phyloP scores from a whole-genome alignment of 2,113 vertebrate species.

The Crotalus viridis region DNA sequence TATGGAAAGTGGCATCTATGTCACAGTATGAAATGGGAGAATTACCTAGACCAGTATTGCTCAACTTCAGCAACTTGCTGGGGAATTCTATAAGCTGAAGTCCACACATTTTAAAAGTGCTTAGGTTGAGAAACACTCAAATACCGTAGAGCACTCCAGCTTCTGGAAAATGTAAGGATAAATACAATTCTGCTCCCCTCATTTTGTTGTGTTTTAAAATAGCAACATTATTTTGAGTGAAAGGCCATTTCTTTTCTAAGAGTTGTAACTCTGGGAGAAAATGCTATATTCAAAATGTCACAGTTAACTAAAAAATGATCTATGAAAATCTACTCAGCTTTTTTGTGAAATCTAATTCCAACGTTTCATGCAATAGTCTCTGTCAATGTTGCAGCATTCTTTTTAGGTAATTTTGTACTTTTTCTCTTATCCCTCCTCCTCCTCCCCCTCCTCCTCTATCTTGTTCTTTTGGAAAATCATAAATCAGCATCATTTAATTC shows the following conservation, averaged over 20 bases:
- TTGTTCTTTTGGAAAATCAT: conserved; percentile 69
- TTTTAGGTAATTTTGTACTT: conserved; percentile 22
- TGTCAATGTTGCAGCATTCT: conserved; percentile 44
- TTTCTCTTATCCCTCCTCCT: background rate
- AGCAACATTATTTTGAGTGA: background rate
- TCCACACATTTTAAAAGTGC: background rate
- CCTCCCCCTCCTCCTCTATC: background rate
- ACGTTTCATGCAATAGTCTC: conserved; percentile 41
- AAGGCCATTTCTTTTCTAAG: background rate
- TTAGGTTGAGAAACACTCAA: background rate
- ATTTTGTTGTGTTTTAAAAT: background rate
- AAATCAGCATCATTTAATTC: conserved; percentile 74
- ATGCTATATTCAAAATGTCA: background rate
- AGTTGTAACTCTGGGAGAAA: background rate
- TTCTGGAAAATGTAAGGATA: background rate
- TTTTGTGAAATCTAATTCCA: conserved; percentile 33
- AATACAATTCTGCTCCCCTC: background rate
- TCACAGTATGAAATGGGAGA: background rate
- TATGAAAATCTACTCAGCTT: background rate
- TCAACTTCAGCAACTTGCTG: background rate
- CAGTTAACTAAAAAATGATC: background rate
- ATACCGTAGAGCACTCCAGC: background rate
- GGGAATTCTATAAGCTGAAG: background rate
- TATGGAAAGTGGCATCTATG: background rate
- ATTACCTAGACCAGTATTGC: background rate